These are phyloP conservation scores for Macaca nemestrina DNA, from an alignment of 2,113 vertebrate species.

Conservation along the genomic window DNA sequence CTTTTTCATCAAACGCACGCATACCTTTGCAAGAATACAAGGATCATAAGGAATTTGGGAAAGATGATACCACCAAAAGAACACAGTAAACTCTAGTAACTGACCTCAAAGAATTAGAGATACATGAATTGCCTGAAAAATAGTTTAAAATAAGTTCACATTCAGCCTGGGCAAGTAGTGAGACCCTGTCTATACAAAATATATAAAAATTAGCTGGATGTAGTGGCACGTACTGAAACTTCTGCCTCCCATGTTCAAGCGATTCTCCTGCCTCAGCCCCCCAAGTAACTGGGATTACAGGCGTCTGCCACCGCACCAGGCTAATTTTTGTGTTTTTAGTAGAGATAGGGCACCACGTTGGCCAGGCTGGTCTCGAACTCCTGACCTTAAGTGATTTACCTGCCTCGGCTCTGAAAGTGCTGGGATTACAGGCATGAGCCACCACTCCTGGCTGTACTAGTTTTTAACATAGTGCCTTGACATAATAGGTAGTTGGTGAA, in stretches of 20 bases:
- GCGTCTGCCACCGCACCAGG: no score
- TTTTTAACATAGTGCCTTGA: background rate
- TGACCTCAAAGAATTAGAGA: background rate
- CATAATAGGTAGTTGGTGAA: background rate
- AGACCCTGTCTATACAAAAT: background rate
- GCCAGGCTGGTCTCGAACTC: no score
- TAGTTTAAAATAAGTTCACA: background rate
- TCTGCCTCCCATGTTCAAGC: no score
- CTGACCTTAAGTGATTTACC: no score
- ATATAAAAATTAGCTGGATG: no score
- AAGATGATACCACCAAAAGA: background rate
- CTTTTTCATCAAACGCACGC: background rate
- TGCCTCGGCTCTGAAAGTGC: no score
- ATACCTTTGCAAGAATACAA: background rate
- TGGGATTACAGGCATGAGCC: background rate
- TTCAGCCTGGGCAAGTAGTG: background rate
- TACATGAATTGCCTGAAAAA: background rate
- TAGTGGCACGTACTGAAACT: no score
- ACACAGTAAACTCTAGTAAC: background rate
- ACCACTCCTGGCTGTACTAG: background rate
- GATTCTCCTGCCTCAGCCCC: no score
- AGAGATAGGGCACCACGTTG: background rate
- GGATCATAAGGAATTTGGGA: background rate
- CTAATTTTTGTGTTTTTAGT: background rate
- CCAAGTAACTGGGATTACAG: no score